These are phyloP conservation scores for Cydia pomonella DNA, from an alignment of 1,140 invertebrate genomes.

Conservation along the genomic window DNA sequence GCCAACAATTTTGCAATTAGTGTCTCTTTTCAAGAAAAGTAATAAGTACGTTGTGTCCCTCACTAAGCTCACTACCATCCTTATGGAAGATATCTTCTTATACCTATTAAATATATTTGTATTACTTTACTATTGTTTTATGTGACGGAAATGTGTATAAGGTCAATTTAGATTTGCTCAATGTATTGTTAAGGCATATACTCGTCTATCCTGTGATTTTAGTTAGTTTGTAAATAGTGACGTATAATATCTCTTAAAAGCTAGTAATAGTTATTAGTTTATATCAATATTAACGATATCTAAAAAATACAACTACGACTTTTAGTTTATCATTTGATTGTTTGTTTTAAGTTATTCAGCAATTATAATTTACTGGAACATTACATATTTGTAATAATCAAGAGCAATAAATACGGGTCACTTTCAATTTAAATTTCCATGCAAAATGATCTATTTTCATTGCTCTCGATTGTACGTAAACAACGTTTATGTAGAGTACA, in stretches of 20 bases:
- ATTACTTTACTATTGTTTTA: not conserved
- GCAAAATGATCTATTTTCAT: no score
- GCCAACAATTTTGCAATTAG: not conserved
- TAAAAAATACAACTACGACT: not conserved
- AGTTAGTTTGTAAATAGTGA: slow-evolving; percentile 10
- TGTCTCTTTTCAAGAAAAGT: not conserved
- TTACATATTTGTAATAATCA: no score
- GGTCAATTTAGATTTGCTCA: not conserved
- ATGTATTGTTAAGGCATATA: not conserved
- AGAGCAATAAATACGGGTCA: no score
- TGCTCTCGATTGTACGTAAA: no score
- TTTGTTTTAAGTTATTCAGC: no score
- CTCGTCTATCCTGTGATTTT: slow-evolving; percentile 17
- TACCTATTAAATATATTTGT: not conserved
- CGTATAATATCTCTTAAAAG: not conserved
- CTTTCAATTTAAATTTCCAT: no score
- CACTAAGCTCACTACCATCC: not conserved
- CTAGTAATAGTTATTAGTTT: not conserved
- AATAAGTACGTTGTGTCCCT: not conserved
- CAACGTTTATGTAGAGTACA: no score
- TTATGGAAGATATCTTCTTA: not conserved
- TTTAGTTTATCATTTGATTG: no score
- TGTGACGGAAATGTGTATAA: not conserved
- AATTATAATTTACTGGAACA: no score
- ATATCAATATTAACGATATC: not conserved